phyloP scores from a whole-genome alignment of 2,888 invertebrate genomes.

The Heliconius sara region DNA sequence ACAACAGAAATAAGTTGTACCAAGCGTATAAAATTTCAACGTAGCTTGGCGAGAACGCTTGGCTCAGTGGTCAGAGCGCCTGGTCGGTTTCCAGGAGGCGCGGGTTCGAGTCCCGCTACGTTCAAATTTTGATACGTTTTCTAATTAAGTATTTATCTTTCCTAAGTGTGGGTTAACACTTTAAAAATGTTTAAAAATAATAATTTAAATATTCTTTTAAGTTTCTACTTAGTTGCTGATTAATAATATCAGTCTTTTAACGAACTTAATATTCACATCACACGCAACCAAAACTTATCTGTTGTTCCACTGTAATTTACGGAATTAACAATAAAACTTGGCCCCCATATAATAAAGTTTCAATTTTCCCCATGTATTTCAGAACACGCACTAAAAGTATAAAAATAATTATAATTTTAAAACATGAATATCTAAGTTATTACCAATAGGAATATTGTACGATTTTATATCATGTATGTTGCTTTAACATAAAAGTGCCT shows the following conservation, averaged over 20 bases:
- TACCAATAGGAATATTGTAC: background rate
- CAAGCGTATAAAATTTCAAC: too few relatives aligned
- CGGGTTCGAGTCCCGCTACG: too few relatives aligned
- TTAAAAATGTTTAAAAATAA: too few relatives aligned
- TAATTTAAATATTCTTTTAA: background rate
- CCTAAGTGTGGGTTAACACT: too few relatives aligned
- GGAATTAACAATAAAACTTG: background rate
- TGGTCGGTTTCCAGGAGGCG: too few relatives aligned
- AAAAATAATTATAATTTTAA: background rate
- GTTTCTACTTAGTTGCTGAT: background rate
- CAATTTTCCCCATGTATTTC: background rate
- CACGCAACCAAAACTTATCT: conserved; percentile 2
- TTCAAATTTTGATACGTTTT: too few relatives aligned
- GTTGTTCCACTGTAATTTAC: background rate
- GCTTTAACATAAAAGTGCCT: background rate
- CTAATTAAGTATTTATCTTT: too few relatives aligned
- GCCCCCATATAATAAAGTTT: background rate
- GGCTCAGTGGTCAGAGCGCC: too few relatives aligned
- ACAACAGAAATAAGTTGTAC: too few relatives aligned
- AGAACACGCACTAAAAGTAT: background rate
- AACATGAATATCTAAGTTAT: background rate
- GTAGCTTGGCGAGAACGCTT: too few relatives aligned
- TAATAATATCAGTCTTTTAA: background rate
- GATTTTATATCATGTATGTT: background rate
- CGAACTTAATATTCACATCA: conserved; percentile 13